These are phyloP conservation scores for Bergia puertoricense DNA, from an alignment of 92 coral and sea anemone genomes.

Conservation along the genomic window DNA sequence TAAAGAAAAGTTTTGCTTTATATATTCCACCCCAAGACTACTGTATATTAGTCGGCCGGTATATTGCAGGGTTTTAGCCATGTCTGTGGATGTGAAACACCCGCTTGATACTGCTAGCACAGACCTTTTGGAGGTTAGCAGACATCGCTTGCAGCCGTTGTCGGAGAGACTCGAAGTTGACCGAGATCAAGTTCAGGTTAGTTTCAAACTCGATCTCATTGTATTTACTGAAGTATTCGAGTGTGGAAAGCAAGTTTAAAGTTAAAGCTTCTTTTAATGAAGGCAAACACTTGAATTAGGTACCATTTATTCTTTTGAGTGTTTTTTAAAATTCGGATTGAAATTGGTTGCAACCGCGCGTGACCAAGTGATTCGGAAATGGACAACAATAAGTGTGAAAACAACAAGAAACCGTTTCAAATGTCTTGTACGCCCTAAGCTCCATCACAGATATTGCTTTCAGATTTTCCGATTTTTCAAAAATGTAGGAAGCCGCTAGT, in stretches of 20 bases:
- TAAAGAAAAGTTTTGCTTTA: constrained; percentile 20
- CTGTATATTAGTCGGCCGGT: constrained; percentile 39
- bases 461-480: neutral
- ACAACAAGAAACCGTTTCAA: constrained; percentile 34
- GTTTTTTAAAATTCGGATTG: neutral
- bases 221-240: neutral
- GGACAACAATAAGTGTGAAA: constrained; percentile 34
- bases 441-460: neutral
- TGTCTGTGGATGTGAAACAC: constrained; percentile 90
- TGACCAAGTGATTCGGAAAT: constrained; percentile 45
- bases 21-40: constrained; percentile 1
- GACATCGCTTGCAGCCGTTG: constrained; percentile 87
- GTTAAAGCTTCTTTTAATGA: neutral
- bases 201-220: constrained; percentile 33
- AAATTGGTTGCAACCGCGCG: constrained; percentile 33
- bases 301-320: neutral
- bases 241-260: neutral
- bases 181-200: constrained; percentile 92
- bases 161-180: constrained; percentile 87
- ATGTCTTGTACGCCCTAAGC: constrained; percentile 20
- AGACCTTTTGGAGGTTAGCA: constrained; percentile 88
- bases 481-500: neutral
- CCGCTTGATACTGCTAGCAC: constrained; percentile 90
- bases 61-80: constrained; percentile 49
- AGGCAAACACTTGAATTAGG: neutral